A percentile compares a stretch with the other conserved stretches of the same genome.
phyloP scores from a whole-genome alignment of 64 coral and sea anemone genomes.

The Montipora foliosa region DNA sequence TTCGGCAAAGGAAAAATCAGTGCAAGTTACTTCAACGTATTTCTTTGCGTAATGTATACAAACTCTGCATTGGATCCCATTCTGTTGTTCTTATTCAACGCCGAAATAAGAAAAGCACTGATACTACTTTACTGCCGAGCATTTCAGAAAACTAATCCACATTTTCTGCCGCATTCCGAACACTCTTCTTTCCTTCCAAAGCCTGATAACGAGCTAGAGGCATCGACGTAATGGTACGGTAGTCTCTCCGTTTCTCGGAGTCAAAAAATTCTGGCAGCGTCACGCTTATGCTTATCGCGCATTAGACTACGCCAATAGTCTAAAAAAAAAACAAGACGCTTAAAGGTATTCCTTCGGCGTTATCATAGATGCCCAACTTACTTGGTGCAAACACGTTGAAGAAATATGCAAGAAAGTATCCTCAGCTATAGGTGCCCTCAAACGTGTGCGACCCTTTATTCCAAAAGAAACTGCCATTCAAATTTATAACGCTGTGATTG shows the following conservation, averaged over 20 bases:
- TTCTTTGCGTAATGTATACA: constrained; percentile 95
- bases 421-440: constrained; percentile 47
- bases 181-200: constrained; percentile 6
- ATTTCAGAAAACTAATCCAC: constrained; percentile 30
- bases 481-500: constrained; percentile 42
- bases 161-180: not conserved
- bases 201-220: not conserved
- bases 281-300: not conserved
- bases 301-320: too few species aligned
- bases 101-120: constrained; percentile 86
- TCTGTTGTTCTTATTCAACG: constrained; percentile 83
- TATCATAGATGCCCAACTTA: not conserved
- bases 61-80: constrained; percentile 92
- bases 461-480: constrained; percentile 7
- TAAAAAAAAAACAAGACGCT: too few species aligned
- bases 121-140: constrained; percentile 72
- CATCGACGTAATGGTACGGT: not conserved
- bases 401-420: constrained; percentile 31
- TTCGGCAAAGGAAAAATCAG: constrained; percentile 77
- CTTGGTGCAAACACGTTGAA: constrained; percentile 23
- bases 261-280: not conserved
- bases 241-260: not conserved
- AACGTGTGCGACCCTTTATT: constrained; percentile 41
- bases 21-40: constrained; percentile 88
- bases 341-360: too few species aligned